Conservation (phyloP, 2,113 vertebrate species). For the Trogon melanurus region DNA sequence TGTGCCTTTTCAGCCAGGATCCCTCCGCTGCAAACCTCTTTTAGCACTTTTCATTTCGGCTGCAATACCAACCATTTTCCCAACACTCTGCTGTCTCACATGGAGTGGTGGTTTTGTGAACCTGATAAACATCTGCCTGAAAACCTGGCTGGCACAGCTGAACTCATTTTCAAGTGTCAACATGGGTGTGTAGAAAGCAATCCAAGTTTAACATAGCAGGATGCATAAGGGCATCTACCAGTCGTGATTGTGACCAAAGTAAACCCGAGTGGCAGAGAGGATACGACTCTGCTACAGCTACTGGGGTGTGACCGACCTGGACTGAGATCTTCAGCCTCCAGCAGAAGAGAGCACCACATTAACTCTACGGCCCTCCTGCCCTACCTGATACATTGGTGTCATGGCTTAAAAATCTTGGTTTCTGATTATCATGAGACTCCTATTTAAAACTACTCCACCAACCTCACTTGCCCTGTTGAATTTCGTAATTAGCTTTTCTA, state of each 20-base stretch:
- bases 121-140: slow-evolving; percentile 61
- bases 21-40: background rate
- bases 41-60: slow-evolving; percentile 11
- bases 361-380: background rate
- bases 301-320: slow-evolving; percentile 47
- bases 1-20: background rate
- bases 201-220: slow-evolving; percentile 63
- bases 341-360: background rate
- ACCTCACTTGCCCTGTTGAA: background rate
- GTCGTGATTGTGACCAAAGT: slow-evolving; percentile 10
- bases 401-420: background rate
- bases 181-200: slow-evolving; percentile 63
- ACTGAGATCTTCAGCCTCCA: slow-evolving; percentile 15
- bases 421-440: background rate
- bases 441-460: background rate
- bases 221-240: slow-evolving; percentile 43
- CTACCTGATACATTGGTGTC: background rate
- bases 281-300: background rate
- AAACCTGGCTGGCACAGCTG: slow-evolving; percentile 36
- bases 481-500: background rate
- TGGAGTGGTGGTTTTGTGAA: slow-evolving; percentile 34
- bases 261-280: background rate
- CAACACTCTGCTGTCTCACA: slow-evolving; percentile 20
- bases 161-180: slow-evolving; percentile 66
- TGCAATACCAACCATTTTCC: slow-evolving; percentile 11